Evolutionary conservation across 2,888 invertebrate species (phyloP).

Genomic region (Chymomyza procnemis): DNA sequence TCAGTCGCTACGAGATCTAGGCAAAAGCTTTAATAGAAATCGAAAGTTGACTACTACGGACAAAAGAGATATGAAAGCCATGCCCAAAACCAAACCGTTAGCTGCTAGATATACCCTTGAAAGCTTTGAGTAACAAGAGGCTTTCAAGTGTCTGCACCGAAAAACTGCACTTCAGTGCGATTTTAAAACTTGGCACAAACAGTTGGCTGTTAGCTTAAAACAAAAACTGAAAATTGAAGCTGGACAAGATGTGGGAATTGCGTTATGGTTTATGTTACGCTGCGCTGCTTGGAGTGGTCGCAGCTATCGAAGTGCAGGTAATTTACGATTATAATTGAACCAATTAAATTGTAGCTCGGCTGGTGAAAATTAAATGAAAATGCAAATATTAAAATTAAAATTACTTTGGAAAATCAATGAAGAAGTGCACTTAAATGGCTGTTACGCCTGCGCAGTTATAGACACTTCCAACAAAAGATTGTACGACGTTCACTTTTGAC

Average conservation of each 20-base stretch:
- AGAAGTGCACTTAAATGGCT: constrained; percentile 34
- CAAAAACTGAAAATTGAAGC: constrained; percentile 10
- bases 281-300: constrained; percentile 35
- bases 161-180: constrained; percentile 64
- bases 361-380: constrained; percentile 23
- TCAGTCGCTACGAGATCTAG: background rate
- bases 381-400: constrained; percentile 27
- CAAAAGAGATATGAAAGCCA: constrained; percentile 2
- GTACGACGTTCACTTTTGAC: constrained; percentile 77
- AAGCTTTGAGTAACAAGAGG: constrained; percentile 42
- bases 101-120: constrained; percentile 54
- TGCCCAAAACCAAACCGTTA: constrained; percentile 38
- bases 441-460: constrained; percentile 12
- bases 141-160: constrained; percentile 51
- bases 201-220: constrained; percentile 36
- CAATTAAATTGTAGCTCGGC: constrained; percentile 4
- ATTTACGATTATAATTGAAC: constrained; percentile 26
- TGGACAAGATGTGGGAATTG: background rate
- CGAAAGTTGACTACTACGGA: background rate
- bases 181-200: constrained; percentile 58
- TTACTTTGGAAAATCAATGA: constrained; percentile 30
- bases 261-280: background rate
- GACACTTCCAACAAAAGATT: constrained; percentile 15
- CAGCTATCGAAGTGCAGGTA: constrained; percentile 67
- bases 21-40: background rate